A percentile compares a stretch with the other conserved stretches of the same genome.
These are phyloP conservation scores for Dipodomys stephensi DNA, from an alignment of 2,113 vertebrate species.

Conservation along the genomic window DNA sequence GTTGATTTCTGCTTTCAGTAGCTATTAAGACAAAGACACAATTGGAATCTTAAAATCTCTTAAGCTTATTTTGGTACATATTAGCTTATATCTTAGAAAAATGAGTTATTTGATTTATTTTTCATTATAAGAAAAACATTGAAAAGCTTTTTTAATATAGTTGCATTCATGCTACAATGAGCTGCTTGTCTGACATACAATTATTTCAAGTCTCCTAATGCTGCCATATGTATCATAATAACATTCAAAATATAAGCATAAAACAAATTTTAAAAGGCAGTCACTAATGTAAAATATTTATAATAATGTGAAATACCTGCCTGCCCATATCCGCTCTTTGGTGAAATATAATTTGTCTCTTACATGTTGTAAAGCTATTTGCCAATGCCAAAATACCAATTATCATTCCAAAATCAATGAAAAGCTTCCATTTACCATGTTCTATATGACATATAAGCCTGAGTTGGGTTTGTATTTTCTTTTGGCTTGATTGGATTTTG, in stretches of 20 bases:
- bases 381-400: slow-evolving; percentile 49
- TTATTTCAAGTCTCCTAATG: slow-evolving; percentile 24
- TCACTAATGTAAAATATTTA: slow-evolving; percentile 29
- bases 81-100: neutral
- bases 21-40: neutral
- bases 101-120: slow-evolving; percentile 47
- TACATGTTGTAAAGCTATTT: slow-evolving; percentile 13
- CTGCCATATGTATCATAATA: neutral
- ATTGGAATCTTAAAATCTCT: slow-evolving; percentile 20
- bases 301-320: neutral
- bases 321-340: neutral
- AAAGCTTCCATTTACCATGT: neutral
- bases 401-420: slow-evolving; percentile 43
- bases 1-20: neutral
- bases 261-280: neutral
- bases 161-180: neutral
- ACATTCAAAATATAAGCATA: slow-evolving; percentile 42
- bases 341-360: slow-evolving; percentile 40
- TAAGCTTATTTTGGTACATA: neutral
- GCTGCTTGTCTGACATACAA: neutral
- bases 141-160: neutral
- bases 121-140: slow-evolving; percentile 32
- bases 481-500: slow-evolving; percentile 18
- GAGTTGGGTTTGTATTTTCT: neutral
- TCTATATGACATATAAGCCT: slow-evolving; percentile 1